These are phyloP conservation scores for Tetranychus cinnabarinus DNA, from an alignment of 1,140 invertebrate species.

Conservation along the genomic window DNA sequence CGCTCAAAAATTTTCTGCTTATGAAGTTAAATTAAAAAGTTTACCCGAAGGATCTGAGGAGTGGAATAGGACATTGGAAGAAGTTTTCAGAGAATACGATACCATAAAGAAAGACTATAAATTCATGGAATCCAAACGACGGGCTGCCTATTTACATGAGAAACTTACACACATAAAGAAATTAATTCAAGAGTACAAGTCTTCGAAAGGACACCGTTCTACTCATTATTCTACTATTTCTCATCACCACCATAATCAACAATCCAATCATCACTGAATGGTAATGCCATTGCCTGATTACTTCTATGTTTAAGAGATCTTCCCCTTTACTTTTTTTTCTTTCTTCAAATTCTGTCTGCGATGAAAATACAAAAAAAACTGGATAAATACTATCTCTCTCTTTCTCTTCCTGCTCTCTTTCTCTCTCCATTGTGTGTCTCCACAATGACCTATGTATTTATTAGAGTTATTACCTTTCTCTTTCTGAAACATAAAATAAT, in stretches of 20 bases:
- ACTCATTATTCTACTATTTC: neutral
- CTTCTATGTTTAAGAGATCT: neutral
- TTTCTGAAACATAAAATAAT: neutral
- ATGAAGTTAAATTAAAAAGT: slow-evolving; percentile 37
- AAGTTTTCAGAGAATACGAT: slow-evolving; percentile 56
- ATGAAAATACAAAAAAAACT: neutral
- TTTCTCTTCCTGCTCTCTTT: neutral
- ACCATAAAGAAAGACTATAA: slow-evolving; percentile 42
- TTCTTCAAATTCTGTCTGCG: neutral
- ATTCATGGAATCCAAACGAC: slow-evolving; percentile 40
- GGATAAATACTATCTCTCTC: neutral
- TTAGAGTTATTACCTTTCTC: neutral
- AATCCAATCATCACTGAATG: neutral
- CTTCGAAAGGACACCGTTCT: neutral
- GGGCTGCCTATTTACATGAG: slow-evolving; percentile 61
- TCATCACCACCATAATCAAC: neutral
- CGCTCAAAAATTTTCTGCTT: slow-evolving; percentile 41
- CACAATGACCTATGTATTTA: neutral
- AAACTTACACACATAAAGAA: slow-evolving; percentile 73
- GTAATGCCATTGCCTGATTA: neutral
- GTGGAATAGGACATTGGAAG: slow-evolving; percentile 35
- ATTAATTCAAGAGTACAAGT: slow-evolving; percentile 30
- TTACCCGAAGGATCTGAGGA: slow-evolving; percentile 24
- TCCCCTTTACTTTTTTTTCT: neutral
- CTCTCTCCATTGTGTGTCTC: neutral